Conservation (phyloP, 2,113 vertebrate species). For the Xenopus borealis region DNA sequence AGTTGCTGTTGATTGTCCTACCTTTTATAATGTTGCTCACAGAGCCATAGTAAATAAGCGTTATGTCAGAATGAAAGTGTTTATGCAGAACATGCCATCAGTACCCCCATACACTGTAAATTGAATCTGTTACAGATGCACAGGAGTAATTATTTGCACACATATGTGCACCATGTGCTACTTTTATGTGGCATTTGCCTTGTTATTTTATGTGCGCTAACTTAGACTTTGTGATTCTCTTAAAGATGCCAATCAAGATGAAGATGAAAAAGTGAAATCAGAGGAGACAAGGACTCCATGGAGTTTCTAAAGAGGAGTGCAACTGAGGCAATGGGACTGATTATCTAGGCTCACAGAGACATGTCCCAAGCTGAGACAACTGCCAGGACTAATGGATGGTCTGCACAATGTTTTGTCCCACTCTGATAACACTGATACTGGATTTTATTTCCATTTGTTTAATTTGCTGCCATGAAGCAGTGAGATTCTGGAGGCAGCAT, state of each 20-base stretch:
- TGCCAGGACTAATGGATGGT: conserved; percentile 5
- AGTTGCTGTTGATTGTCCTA: too few species aligned
- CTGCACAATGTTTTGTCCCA: neutral
- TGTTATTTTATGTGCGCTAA: too few species aligned
- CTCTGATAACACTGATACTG: neutral
- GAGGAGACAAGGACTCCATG: conserved; percentile 19
- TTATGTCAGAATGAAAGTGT: too few species aligned
- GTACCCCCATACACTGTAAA: too few species aligned
- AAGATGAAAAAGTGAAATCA: conserved; percentile 19
- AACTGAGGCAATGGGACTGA: neutral
- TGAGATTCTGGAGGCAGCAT: neutral
- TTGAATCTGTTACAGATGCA: too few species aligned
- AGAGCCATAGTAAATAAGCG: too few species aligned
- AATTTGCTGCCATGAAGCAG: neutral
- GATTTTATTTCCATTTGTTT: neutral
- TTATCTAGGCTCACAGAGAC: neutral
- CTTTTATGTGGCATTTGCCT: too few species aligned
- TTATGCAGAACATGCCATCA: too few species aligned
- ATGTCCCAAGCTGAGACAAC: neutral
- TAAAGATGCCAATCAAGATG: conserved; percentile 12
- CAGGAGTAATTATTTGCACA: too few species aligned
- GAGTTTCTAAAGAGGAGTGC: conserved; percentile 3
- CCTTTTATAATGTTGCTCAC: too few species aligned
- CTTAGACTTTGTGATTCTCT: neutral
- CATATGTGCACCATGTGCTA: too few species aligned